Evolutionary conservation across 2,113 vertebrate genomes (phyloP).

Genomic region (Beaufortia kweichowensis): DNA sequence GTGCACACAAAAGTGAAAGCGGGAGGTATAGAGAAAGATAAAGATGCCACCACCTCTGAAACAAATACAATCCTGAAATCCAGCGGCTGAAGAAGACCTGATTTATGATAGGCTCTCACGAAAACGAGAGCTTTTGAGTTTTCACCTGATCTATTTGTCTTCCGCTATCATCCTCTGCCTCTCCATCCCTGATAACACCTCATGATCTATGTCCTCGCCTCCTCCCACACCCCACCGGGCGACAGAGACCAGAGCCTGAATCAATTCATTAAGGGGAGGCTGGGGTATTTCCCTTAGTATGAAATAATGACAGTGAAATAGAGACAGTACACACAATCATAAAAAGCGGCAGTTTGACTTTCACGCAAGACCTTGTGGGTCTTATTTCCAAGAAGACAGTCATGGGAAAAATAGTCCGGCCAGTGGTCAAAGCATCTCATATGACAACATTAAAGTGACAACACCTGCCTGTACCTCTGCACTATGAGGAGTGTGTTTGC

Average conservation of each 20-base stretch:
- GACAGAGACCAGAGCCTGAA: constrained; percentile 18
- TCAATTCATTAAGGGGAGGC: neutral
- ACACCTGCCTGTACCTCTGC: constrained; percentile 15
- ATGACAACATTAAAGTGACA: constrained; percentile 30
- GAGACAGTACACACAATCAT: constrained; percentile 8
- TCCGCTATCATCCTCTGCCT: neutral
- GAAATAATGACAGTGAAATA: neutral
- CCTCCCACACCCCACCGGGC: neutral
- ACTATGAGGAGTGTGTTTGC: constrained; percentile 8
- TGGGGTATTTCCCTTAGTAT: neutral
- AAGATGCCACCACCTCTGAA: constrained; percentile 6
- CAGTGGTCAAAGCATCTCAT: constrained; percentile 14
- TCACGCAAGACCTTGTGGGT: neutral
- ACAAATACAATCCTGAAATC: constrained; percentile 23
- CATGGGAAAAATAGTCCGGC: constrained; percentile 1
- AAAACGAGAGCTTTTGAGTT: constrained; percentile 15
- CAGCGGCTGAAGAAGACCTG: constrained; percentile 3
- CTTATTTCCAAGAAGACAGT: neutral
- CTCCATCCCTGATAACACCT: constrained; percentile 31
- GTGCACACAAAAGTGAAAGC: neutral
- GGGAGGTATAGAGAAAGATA: neutral
- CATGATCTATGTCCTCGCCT: constrained; percentile 27
- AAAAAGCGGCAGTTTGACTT: neutral
- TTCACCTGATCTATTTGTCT: constrained; percentile 29
- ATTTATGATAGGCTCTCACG: constrained; percentile 32